Evolutionary conservation across 2,888 invertebrate species (phyloP).

Genomic region (Callyntrura sp.): DNA sequence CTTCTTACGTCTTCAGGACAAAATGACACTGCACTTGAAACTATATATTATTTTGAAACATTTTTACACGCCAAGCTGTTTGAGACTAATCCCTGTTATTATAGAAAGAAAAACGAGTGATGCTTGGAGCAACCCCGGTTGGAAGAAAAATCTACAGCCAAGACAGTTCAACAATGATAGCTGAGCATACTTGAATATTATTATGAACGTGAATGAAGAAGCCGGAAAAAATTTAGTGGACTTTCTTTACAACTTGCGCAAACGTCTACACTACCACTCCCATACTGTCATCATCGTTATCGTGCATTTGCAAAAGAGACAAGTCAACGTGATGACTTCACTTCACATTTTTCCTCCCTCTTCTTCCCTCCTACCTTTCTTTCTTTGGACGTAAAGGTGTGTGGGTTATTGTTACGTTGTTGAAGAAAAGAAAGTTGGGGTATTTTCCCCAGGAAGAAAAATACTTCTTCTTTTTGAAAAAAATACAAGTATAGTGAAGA

Average conservation of each 20-base stretch:
- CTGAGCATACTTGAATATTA: slow-evolving; percentile 2
- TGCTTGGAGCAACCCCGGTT: slow-evolving; percentile 24
- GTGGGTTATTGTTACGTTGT: slow-evolving; percentile 52
- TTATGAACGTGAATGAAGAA: slow-evolving; percentile 50
- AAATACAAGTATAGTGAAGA: background rate
- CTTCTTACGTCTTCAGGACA: background rate
- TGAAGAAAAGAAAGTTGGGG: background rate
- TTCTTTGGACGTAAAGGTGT: background rate
- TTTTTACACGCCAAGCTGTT: background rate
- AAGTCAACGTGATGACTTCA: slow-evolving; percentile 38
- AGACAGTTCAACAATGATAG: background rate
- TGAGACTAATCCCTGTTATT: slow-evolving; percentile 32
- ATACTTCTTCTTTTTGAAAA: background rate
- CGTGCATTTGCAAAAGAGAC: slow-evolving; percentile 2
- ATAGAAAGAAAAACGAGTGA: background rate
- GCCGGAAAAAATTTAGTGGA: slow-evolving; percentile 53
- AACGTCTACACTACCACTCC: background rate
- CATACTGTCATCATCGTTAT: slow-evolving; percentile 34
- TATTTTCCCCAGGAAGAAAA: background rate
- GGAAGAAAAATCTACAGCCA: slow-evolving; percentile 4
- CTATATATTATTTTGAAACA: background rate
- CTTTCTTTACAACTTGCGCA: slow-evolving; percentile 17
- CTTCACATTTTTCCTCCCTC: slow-evolving; percentile 39
- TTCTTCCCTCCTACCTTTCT: background rate
- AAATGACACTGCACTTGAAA: background rate